Base-by-base conservation (phyloP, 2,797 vertebrate genomes). In the Micrastur ruficollis region DNA sequence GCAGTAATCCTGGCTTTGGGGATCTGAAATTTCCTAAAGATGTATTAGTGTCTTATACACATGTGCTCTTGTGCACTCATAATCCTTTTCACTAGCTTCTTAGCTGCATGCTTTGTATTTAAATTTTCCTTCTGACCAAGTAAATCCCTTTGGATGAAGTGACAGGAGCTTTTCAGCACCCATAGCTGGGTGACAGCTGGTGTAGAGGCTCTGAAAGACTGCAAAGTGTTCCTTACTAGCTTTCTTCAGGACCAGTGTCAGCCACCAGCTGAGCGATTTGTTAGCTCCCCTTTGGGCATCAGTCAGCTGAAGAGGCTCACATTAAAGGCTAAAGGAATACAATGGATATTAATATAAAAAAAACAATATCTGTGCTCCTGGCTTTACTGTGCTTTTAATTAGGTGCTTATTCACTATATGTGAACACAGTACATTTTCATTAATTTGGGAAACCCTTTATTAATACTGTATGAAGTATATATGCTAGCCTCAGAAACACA, bases 101-200 rank as follows among this genome's bases (percentile, higher is more conserved):
- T 98, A 99, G 98, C 98, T 98, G 98, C 98, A 98, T 98, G 98
- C 98, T 98, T 99, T 99, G 98, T 99, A 98, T 99, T 99, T 98
- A 98, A 98, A 98, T 98, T 98, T 98, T 98, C 98, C 98, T 97
- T 98, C 98, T 98, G 98, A 98, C 98, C 98, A 98, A 98, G 97
- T 99, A 99, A 99, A 98, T 99, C 98, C 98, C 98, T 98, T 98
- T 98, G 98, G 98, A 98, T 98, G 98, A 98, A 99, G 98, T 99
- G 99, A 99, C 99, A 99, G 99, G 98, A 98, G 98, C 99, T 98
- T 99, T 99, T 99, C 98, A 99, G 98, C 98, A 98, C 98, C 98
- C 98, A 98, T 98, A 98, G 98, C 98, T 98, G 98, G 98, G 98
- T 99, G 99, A 99, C 99, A 99, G 99, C 99, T 99, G 99, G 98